Percentiles rank a stretch among this genome's conserved stretches.
phyloP scores from a whole-genome alignment of 1,140 invertebrate genomes.

The Leptinotarsa defecta region DNA sequence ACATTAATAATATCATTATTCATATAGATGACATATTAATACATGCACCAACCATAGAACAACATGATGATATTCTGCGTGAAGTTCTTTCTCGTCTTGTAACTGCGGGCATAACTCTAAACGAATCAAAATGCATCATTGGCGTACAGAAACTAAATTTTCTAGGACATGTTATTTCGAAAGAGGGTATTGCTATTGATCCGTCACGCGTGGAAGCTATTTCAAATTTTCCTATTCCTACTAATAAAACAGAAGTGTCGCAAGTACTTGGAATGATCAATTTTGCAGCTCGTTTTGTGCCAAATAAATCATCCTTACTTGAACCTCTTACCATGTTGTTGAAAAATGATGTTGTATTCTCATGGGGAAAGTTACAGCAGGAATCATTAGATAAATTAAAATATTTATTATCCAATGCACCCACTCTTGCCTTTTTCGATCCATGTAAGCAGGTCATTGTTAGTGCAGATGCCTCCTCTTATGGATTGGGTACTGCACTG shows the following conservation, averaged over 20 bases:
- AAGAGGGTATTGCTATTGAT: neutral
- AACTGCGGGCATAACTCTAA: neutral
- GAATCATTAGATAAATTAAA: constrained; percentile 7
- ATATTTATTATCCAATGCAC: neutral
- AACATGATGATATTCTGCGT: neutral
- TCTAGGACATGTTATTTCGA: neutral
- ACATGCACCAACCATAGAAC: neutral
- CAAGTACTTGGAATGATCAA: too few species aligned
- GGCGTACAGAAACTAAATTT: too few species aligned
- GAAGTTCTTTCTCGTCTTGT: neutral
- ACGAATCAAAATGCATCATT: neutral
- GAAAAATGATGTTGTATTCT: neutral
- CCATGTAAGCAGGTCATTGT: constrained; percentile 9
- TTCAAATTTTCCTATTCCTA: too few species aligned
- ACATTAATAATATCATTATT: neutral
- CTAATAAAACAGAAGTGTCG: too few species aligned
- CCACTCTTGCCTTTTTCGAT: neutral
- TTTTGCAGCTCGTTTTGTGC: too few species aligned
- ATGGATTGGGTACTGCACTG: too few species aligned
- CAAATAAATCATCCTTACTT: too few species aligned
- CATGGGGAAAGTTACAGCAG: neutral
- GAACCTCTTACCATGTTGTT: neutral
- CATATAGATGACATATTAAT: neutral
- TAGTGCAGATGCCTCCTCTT: too few species aligned
- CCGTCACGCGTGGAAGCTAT: too few species aligned